Percentiles rank a stretch among this genome's conserved stretches.
Conservation (phyloP, 2,888 invertebrate genomes). For the Diarsia rubi region DNA sequence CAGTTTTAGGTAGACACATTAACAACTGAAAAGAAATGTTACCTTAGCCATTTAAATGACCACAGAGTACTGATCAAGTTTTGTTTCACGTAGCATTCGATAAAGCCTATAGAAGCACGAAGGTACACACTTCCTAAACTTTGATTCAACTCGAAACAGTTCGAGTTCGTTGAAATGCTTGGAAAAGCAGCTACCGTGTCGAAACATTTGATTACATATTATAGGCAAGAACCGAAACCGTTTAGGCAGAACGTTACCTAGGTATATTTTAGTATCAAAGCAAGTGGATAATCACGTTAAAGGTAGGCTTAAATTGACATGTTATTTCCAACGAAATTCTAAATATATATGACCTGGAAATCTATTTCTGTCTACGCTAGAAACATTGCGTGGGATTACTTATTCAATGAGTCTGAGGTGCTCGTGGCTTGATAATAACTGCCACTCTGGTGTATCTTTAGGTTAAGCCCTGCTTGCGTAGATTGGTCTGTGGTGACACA, state of each 20-base stretch:
- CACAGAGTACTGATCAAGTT: not conserved
- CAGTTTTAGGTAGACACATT: not conserved
- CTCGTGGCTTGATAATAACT: too few relatives aligned
- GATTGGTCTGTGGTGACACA: too few relatives aligned
- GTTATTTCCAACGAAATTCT: constrained; percentile 2
- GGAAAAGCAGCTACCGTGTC: not conserved
- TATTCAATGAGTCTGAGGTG: not conserved
- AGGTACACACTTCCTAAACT: not conserved
- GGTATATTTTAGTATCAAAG: not conserved
- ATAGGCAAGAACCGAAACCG: not conserved
- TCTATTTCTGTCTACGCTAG: not conserved
- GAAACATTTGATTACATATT: not conserved
- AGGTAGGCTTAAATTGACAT: not conserved
- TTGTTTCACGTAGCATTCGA: not conserved
- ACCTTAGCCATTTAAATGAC: not conserved
- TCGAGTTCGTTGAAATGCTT: not conserved
- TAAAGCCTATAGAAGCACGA: not conserved
- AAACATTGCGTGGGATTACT: not conserved
- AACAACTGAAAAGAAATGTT: not conserved
- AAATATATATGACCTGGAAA: not conserved
- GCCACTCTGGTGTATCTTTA: too few relatives aligned
- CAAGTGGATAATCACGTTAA: not conserved
- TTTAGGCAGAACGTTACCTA: not conserved
- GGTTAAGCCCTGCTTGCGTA: too few relatives aligned
- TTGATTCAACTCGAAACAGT: not conserved